phyloP scores from a whole-genome alignment of 2,888 invertebrate species.

The Aleiodes alternator region DNA sequence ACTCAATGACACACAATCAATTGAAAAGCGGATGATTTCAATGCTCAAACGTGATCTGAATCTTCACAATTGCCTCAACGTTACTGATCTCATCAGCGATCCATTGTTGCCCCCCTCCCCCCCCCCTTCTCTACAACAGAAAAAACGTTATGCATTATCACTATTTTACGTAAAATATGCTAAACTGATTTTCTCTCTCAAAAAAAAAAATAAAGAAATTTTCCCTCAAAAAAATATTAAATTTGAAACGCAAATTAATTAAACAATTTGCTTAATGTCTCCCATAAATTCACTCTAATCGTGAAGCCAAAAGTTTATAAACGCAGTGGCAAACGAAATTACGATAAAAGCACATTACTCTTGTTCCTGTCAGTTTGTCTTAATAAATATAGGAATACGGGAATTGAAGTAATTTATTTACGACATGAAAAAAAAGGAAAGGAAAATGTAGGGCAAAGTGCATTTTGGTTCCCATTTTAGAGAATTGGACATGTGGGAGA shows the following conservation, averaged over 20 bases:
- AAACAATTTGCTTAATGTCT: too few relatives aligned
- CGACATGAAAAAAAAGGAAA: not conserved
- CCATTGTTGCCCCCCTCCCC: not conserved
- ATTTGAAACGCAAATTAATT: too few relatives aligned
- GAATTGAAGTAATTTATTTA: not conserved
- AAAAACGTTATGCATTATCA: conserved; percentile 12
- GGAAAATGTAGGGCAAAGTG: too few relatives aligned
- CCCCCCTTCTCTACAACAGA: not conserved
- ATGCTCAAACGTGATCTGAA: conserved; percentile 34
- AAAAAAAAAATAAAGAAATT: not conserved
- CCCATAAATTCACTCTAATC: not conserved
- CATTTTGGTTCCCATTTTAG: too few relatives aligned
- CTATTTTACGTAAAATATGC: not conserved
- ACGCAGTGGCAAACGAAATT: conserved; percentile 1
- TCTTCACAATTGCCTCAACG: conserved; percentile 54
- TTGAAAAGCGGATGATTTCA: not conserved
- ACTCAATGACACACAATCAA: conserved; percentile 13
- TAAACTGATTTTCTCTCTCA: not conserved
- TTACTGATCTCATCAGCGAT: conserved; percentile 49
- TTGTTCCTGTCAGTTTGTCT: not conserved
- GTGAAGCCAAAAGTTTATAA: conserved; percentile 1
- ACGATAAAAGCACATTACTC: conserved; percentile 14
- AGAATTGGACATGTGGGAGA: too few relatives aligned
- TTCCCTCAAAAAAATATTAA: not conserved
- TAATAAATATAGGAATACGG: not conserved